phyloP scores from a whole-genome alignment of 2,888 invertebrate species.

The Podotricha telesiphe region DNA sequence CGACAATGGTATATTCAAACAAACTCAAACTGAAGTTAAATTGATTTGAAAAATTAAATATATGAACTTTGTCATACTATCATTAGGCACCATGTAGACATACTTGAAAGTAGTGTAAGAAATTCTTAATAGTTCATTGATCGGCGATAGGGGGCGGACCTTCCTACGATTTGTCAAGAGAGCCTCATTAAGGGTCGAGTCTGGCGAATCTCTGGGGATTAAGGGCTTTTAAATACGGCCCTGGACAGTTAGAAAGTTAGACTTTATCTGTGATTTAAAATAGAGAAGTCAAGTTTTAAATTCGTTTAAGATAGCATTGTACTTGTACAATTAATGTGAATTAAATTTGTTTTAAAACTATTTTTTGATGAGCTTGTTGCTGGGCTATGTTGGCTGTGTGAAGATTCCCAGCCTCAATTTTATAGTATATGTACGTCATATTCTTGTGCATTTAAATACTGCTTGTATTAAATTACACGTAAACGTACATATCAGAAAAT shows the following conservation, averaged over 20 bases:
- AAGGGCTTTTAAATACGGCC: slow-evolving; percentile 60
- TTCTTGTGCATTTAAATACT: background rate
- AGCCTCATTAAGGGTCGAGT: slow-evolving; percentile 75
- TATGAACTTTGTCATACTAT: background rate
- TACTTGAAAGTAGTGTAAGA: slow-evolving; percentile 47
- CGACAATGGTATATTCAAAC: background rate
- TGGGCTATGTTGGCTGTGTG: background rate
- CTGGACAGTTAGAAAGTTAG: slow-evolving; percentile 49
- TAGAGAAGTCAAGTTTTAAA: slow-evolving; percentile 12
- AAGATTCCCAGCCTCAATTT: slow-evolving; percentile 8
- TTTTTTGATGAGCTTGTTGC: background rate
- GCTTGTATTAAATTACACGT: slow-evolving; percentile 51
- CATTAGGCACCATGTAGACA: slow-evolving; percentile 25
- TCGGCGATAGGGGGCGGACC: slow-evolving; percentile 75
- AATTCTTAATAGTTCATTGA: slow-evolving; percentile 67
- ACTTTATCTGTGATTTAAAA: slow-evolving; percentile 35
- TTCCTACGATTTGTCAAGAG: slow-evolving; percentile 72
- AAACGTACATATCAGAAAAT: slow-evolving; percentile 52
- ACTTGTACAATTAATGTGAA: background rate
- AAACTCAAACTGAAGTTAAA: background rate
- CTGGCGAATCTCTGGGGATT: slow-evolving; percentile 73
- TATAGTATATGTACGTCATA: background rate
- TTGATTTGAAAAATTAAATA: background rate
- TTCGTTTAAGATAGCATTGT: slow-evolving; percentile 1
- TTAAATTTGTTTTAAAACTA: background rate